A percentile compares a stretch with the other conserved stretches of the same genome.
phyloP scores from a whole-genome alignment of 2,113 vertebrate genomes.

The Falcunculus frontatus region DNA sequence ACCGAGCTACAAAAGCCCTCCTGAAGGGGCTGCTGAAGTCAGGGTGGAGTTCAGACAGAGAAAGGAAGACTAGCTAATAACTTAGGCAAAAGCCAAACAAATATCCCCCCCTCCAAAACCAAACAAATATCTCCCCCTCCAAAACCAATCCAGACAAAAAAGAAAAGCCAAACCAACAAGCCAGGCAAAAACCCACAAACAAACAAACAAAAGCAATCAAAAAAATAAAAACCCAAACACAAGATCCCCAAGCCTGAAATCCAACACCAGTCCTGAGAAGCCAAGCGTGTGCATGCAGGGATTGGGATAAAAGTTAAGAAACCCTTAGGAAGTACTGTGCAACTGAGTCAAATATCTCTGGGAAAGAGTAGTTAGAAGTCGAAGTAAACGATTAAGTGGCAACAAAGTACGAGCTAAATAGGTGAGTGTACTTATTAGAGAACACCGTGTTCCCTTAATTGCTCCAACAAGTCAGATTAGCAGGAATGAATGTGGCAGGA shows the following conservation, averaged over 20 bases:
- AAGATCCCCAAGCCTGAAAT: neutral
- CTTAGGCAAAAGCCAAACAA: too few species aligned
- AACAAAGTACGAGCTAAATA: neutral
- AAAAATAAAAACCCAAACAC: neutral
- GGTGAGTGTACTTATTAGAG: neutral
- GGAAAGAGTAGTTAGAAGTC: neutral
- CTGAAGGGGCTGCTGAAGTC: neutral
- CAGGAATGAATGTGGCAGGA: neutral
- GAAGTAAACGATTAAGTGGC: neutral
- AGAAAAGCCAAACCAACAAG: neutral
- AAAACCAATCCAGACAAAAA: too few species aligned
- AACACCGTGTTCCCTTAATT: neutral
- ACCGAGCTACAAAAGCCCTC: neutral
- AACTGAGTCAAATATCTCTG: neutral
- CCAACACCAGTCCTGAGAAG: neutral
- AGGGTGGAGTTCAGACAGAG: neutral
- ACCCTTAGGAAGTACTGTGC: neutral
- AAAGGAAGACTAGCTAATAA: neutral
- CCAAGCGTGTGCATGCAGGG: neutral
- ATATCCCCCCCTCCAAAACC: rapidly evolving
- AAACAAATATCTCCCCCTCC: too few species aligned
- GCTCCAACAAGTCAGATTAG: neutral
- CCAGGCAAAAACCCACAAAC: rapidly evolving
- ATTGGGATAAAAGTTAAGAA: neutral
- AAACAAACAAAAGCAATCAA: neutral